A percentile compares a stretch with the other conserved stretches of the same genome.
phyloP scores from a whole-genome alignment of 2,888 invertebrate genomes.

The Agriopis aurantiaria region DNA sequence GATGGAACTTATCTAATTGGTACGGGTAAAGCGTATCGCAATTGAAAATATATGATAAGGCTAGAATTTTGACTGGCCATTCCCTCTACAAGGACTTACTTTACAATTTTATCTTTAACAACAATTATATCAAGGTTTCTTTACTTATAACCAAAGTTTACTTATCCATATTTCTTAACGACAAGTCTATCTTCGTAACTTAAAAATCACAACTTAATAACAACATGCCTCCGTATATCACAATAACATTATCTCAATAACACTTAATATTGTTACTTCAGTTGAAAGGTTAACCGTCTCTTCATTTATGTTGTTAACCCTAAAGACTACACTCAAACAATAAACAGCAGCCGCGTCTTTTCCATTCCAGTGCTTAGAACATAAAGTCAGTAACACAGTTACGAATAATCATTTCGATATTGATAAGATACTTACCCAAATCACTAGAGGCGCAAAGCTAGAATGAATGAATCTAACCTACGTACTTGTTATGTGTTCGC shows the following conservation, averaged over 20 bases:
- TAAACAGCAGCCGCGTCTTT: constrained; percentile 38
- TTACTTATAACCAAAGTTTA: no score
- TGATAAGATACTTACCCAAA: no score
- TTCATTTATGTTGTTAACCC: constrained; percentile 40
- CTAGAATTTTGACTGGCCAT: no score
- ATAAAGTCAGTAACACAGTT: constrained; percentile 19
- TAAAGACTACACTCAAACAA: constrained; percentile 39
- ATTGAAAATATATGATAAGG: no score
- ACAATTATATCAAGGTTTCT: no score
- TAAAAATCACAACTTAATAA: constrained; percentile 2
- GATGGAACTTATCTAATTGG: no score
- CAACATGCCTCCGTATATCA: constrained; percentile 5
- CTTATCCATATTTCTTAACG: no score
- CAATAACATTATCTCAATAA: constrained; percentile 17
- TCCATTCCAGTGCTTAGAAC: constrained; percentile 19
- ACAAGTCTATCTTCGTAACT: neutral
- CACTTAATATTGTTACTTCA: constrained; percentile 30
- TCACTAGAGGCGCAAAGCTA: neutral
- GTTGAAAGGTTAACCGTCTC: constrained; percentile 37
- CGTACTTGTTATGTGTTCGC: neutral
- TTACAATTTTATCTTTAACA: no score
- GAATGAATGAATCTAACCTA: neutral
- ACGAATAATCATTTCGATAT: no score
- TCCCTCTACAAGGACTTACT: no score
- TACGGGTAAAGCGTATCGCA: no score